Evolutionary conservation across 2,888 invertebrate species (phyloP).

Genomic region (Neuroscelio doddi): DNA sequence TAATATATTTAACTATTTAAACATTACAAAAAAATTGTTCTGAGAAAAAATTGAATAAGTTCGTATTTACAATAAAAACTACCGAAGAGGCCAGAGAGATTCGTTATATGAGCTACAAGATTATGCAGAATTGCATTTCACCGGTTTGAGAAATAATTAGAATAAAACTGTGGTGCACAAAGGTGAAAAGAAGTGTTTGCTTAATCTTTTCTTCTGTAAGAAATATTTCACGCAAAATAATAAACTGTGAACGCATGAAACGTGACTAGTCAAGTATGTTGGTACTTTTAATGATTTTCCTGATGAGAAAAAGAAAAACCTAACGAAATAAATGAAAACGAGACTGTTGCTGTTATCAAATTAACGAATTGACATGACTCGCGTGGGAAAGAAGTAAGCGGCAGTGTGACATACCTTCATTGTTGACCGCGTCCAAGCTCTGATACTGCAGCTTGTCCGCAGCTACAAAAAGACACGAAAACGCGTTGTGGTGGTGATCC

Average conservation of each 20-base stretch:
- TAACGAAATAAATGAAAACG: conserved; percentile 2
- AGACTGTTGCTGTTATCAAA: not conserved
- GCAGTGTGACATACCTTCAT: conserved; percentile 75
- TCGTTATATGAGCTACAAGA: conserved; percentile 30
- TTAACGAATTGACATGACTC: conserved; percentile 14
- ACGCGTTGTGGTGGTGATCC: conserved; percentile 27
- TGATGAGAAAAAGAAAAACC: not conserved
- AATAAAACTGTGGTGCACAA: conserved; percentile 25
- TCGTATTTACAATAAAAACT: too few relatives aligned
- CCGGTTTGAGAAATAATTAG: conserved; percentile 22
- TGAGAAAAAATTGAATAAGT: too few relatives aligned
- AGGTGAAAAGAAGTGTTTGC: not conserved
- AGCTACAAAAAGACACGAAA: conserved; percentile 68
- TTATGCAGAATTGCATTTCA: conserved; percentile 40
- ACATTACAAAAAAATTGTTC: too few relatives aligned
- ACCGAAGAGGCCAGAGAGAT: not conserved
- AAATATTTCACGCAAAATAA: too few relatives aligned
- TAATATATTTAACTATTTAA: too few relatives aligned
- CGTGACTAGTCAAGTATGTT: conserved; percentile 31
- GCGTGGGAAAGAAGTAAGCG: conserved; percentile 32
- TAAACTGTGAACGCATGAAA: too few relatives aligned
- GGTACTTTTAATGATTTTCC: conserved; percentile 16
- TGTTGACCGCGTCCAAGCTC: conserved; percentile 79
- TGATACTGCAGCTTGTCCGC: conserved; percentile 77
- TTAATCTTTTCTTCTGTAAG: too few relatives aligned